Percentiles rank a stretch among this genome's conserved stretches.
These are phyloP conservation scores for Cynocephalus volans DNA, from an alignment of 2,113 vertebrate species.

Conservation along the genomic window DNA sequence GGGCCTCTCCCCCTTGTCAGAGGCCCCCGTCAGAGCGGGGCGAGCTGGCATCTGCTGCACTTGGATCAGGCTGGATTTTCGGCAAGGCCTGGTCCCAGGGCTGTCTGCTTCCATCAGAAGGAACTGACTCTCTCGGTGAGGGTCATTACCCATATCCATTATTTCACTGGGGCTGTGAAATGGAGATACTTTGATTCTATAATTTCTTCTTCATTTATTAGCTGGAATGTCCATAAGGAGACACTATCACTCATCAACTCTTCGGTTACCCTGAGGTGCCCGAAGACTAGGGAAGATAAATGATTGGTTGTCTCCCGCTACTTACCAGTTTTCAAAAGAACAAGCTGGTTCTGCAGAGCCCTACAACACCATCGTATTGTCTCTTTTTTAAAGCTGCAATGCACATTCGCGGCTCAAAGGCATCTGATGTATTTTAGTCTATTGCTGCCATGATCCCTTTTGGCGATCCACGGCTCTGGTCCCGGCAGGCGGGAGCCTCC, in stretches of 20 bases:
- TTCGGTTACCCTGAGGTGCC: too few species aligned
- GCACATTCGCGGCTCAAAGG: too few species aligned
- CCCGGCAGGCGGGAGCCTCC: rapidly evolving
- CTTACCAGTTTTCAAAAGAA: neutral
- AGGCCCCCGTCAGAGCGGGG: too few species aligned
- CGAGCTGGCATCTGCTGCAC: rapidly evolving
- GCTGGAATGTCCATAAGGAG: neutral
- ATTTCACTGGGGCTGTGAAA: neutral
- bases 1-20: neutral
- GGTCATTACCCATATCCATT: neutral
- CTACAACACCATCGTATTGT: rapidly evolving
- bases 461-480: too few species aligned
- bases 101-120: too few species aligned
- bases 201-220: neutral
- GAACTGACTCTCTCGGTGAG: neutral
- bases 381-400: neutral
- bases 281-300: neutral
- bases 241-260: neutral
- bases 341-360: neutral
- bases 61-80: neutral
- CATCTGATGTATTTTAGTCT: neutral
- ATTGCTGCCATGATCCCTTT: neutral
- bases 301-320: neutral
- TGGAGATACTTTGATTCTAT: neutral
- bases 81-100: neutral